Percentiles rank a stretch among this genome's conserved stretches.
These are phyloP conservation scores for Chrysopilus asiliformis DNA, from an alignment of 2,888 invertebrate species.

Conservation along the genomic window DNA sequence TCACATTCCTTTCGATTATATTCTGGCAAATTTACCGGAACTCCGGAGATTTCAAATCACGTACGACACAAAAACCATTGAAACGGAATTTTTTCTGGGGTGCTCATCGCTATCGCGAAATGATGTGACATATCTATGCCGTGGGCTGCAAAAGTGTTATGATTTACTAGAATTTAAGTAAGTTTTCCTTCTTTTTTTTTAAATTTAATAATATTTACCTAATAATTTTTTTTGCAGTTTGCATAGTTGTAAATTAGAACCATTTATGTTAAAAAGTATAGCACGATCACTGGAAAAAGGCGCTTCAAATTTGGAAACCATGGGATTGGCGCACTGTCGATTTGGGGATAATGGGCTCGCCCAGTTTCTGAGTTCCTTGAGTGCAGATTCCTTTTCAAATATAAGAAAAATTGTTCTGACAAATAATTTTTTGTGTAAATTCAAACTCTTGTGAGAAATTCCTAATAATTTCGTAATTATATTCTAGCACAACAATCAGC, in stretches of 20 bases:
- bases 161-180: slow-evolving; percentile 31
- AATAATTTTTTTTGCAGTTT: slow-evolving; percentile 18
- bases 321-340: slow-evolving; percentile 27
- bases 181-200: neutral
- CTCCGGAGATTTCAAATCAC: slow-evolving; percentile 29
- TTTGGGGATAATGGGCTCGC: slow-evolving; percentile 31
- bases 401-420: slow-evolving; percentile 26
- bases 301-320: slow-evolving; percentile 25
- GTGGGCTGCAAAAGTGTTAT: slow-evolving; percentile 29
- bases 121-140: slow-evolving; percentile 25
- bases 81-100: slow-evolving; percentile 30
- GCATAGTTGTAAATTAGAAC: slow-evolving; percentile 30
- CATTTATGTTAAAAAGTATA: slow-evolving; percentile 27
- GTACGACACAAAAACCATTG: slow-evolving; percentile 31
- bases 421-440: slow-evolving; percentile 31
- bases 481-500: no score
- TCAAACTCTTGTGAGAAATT: no score
- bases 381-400: slow-evolving; percentile 27
- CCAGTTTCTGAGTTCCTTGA: slow-evolving; percentile 26
- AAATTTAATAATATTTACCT: neutral
- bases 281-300: slow-evolving; percentile 31
- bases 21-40: slow-evolving; percentile 32
- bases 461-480: no score
- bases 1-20: slow-evolving; percentile 36
- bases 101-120: slow-evolving; percentile 30